phyloP scores from a whole-genome alignment of 2,113 vertebrate genomes.

The Toxostoma redivivum region DNA sequence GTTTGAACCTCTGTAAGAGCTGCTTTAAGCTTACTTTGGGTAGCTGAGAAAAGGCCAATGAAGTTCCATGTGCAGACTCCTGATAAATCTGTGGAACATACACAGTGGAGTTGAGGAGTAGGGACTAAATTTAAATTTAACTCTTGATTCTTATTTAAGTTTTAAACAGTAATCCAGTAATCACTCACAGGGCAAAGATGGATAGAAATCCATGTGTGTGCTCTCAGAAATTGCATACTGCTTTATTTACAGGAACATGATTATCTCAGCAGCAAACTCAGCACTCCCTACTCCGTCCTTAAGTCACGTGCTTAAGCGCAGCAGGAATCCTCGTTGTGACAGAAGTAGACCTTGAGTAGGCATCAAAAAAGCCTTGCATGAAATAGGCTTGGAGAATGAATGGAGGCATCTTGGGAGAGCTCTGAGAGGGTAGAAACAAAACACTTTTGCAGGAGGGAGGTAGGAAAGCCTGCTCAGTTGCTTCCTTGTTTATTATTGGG shows the following conservation, averaged over 20 bases:
- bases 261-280: background rate
- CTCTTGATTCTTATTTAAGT: background rate
- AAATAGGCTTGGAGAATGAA: background rate
- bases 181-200: background rate
- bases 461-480: background rate
- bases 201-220: accelerated
- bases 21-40: background rate
- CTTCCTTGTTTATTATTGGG: background rate
- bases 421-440: background rate
- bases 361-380: background rate
- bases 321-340: background rate
- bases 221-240: background rate
- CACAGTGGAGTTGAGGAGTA: background rate
- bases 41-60: background rate
- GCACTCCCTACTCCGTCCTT: background rate
- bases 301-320: background rate
- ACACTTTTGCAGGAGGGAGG: background rate
- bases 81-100: background rate
- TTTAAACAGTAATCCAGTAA: background rate
- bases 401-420: background rate
- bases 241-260: background rate
- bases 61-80: background rate
- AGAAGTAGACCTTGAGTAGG: background rate
- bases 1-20: background rate
- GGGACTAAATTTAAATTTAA: background rate